Evolutionary conservation across 2,797 vertebrate species (phyloP).

Genomic region (Falco berigora): DNA sequence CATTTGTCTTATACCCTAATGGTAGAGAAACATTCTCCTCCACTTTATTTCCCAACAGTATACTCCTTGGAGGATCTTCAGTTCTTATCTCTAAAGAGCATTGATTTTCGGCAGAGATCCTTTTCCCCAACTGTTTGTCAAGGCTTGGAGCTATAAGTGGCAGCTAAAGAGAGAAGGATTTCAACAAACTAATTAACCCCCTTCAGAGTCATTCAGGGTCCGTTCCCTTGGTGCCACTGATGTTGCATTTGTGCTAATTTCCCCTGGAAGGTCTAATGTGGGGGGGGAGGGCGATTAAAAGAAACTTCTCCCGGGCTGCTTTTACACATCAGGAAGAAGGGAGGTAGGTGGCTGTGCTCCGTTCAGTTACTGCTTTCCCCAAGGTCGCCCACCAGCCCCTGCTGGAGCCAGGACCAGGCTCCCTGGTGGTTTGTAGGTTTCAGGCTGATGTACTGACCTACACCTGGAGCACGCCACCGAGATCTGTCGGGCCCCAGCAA

Average conservation of each 20-base stretch:
- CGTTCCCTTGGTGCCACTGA: background rate
- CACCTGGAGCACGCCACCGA: accelerated
- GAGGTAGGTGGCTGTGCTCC: background rate
- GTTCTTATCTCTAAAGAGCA: background rate
- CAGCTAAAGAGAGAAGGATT: background rate
- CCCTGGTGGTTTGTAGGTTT: background rate
- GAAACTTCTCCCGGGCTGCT: background rate
- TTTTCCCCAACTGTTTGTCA: background rate
- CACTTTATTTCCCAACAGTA: background rate
- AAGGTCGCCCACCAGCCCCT: background rate
- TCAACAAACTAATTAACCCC: background rate
- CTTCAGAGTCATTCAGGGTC: background rate
- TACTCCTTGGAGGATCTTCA: background rate
- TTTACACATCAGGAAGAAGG: background rate
- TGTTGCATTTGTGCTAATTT: constrained; percentile 1
- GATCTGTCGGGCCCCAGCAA: background rate
- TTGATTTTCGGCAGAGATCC: background rate
- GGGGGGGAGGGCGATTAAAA: background rate
- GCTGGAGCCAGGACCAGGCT: background rate
- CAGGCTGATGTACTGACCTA: background rate
- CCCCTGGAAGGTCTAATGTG: background rate
- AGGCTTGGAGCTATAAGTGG: background rate
- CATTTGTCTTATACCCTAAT: background rate
- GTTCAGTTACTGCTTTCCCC: background rate
- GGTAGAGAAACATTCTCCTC: background rate